These are phyloP conservation scores for Charadrius vociferus DNA, from an alignment of 2,113 vertebrate species.

Conservation along the genomic window DNA sequence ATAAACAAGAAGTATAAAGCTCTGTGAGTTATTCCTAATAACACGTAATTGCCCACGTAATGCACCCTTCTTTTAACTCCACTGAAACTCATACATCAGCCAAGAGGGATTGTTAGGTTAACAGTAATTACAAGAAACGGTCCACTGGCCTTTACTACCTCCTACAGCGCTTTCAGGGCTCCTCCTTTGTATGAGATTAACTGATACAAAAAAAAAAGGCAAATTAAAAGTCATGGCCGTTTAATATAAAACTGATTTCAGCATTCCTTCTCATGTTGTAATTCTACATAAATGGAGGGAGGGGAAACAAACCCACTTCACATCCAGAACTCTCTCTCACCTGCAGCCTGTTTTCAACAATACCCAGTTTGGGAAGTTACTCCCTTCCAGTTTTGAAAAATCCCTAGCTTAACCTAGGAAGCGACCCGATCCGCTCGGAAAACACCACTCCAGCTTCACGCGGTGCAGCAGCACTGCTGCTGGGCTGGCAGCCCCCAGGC, in stretches of 20 bases:
- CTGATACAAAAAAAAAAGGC: not conserved
- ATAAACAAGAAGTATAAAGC: not conserved
- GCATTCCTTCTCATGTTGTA: not conserved
- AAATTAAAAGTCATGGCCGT: not conserved
- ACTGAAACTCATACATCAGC: not conserved
- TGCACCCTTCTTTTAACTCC: not conserved
- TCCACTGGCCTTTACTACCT: constrained; percentile 15
- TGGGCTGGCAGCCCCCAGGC: not conserved
- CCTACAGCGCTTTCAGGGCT: not conserved
- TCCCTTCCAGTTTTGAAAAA: not conserved
- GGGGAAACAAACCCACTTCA: not conserved
- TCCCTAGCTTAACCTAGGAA: not conserved
- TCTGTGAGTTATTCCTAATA: not conserved
- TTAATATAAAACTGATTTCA: not conserved
- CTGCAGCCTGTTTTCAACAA: not conserved
- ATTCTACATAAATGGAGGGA: not conserved
- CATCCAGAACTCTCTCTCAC: not conserved
- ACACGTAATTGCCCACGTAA: not conserved
- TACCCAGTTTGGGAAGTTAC: not conserved
- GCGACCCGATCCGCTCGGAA: not conserved
- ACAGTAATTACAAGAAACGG: not conserved
- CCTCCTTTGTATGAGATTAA: not conserved
- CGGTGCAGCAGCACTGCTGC: not conserved
- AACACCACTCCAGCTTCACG: not conserved
- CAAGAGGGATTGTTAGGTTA: not conserved